Evolutionary conservation across 2,113 vertebrate species (phyloP).

Genomic region (Recurvirostra avosetta): DNA sequence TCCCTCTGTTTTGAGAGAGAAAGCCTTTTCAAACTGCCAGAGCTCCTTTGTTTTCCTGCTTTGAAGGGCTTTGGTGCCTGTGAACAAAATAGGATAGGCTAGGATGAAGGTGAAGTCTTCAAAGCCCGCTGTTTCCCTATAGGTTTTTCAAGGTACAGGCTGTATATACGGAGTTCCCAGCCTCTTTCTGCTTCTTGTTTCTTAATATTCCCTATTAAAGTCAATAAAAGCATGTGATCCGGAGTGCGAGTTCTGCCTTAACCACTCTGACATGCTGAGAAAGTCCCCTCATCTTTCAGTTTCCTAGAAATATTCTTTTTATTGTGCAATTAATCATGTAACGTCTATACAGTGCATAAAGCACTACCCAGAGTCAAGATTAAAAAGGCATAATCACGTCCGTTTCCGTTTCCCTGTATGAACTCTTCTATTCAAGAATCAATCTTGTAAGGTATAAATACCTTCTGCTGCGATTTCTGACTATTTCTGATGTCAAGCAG

Average conservation of each 20-base stretch:
- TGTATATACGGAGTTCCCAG: not conserved
- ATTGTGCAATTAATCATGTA: not conserved
- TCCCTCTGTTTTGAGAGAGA: constrained; percentile 46
- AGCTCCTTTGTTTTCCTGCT: constrained; percentile 36
- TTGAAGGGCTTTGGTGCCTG: constrained; percentile 23
- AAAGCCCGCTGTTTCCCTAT: not conserved
- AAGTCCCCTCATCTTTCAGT: not conserved
- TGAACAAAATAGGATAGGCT: not conserved
- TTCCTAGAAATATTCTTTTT: not conserved
- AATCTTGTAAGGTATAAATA: not conserved
- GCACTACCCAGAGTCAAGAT: not conserved
- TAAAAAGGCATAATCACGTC: not conserved
- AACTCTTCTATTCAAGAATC: not conserved
- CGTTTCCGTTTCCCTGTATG: not conserved
- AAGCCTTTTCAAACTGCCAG: constrained; percentile 43
- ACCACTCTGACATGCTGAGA: not conserved
- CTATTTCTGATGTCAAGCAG: not conserved
- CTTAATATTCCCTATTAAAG: not conserved
- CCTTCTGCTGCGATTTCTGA: not conserved
- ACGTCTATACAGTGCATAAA: not conserved
- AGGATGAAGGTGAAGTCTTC: constrained; percentile 30
- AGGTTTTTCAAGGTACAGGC: not conserved
- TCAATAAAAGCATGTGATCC: not conserved
- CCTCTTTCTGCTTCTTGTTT: not conserved
- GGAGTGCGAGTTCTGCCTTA: not conserved